Conservation (phyloP, 2,888 invertebrate species). For the Hedychridium roseum region DNA sequence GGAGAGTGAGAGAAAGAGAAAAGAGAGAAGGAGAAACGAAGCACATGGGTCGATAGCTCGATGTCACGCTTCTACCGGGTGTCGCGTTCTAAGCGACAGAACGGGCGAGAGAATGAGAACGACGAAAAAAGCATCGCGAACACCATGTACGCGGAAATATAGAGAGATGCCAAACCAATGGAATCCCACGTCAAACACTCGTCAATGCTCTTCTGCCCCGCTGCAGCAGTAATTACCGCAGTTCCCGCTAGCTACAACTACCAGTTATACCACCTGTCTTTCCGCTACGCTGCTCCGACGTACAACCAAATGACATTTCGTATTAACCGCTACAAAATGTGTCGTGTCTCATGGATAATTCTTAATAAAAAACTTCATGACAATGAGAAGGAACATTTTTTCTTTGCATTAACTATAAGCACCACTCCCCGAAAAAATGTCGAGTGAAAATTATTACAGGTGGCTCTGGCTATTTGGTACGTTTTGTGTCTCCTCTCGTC, state of each 20-base stretch:
- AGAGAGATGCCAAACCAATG: slow-evolving; percentile 9
- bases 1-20: neutral
- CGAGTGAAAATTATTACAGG: too few species aligned
- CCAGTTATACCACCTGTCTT: slow-evolving; percentile 5
- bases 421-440: too few species aligned
- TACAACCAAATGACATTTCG: too few species aligned
- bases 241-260: slow-evolving; percentile 11
- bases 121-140: slow-evolving; percentile 1
- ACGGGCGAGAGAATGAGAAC: neutral
- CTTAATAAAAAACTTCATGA: too few species aligned
- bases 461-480: too few species aligned
- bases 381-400: too few species aligned
- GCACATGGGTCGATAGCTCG: slow-evolving; percentile 25
- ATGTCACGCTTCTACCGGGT: slow-evolving; percentile 35
- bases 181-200: slow-evolving; percentile 23
- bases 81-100: slow-evolving; percentile 19
- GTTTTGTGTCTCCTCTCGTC: too few species aligned
- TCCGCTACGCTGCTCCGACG: slow-evolving; percentile 2
- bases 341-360: too few species aligned
- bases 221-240: slow-evolving; percentile 35
- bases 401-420: too few species aligned
- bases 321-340: too few species aligned
- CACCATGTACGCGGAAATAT: slow-evolving; percentile 4
- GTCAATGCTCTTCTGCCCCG: slow-evolving; percentile 28
- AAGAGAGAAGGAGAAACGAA: slow-evolving; percentile 4